Conservation (phyloP, 2,113 vertebrate genomes). For the Oophaga pumilio region DNA sequence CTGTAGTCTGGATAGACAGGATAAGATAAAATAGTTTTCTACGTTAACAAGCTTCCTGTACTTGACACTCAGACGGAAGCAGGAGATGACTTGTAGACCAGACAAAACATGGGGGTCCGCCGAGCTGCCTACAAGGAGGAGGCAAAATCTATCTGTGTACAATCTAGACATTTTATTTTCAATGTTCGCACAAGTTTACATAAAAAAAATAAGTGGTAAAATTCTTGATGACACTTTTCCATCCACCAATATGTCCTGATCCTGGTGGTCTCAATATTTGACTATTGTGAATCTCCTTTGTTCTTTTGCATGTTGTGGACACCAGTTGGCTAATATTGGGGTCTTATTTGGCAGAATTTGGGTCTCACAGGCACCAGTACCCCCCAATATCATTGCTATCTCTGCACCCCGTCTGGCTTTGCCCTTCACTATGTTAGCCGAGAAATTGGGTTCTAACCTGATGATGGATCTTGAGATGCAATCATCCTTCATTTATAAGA, state of each 20-base stretch:
- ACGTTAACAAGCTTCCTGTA: not conserved
- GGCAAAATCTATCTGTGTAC: not conserved
- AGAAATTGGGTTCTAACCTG: not conserved
- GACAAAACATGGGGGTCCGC: constrained; percentile 5
- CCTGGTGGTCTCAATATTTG: not conserved
- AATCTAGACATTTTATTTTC: no score
- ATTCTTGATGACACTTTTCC: no score
- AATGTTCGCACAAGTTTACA: no score
- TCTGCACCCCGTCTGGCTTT: no score
- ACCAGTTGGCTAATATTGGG: no score
- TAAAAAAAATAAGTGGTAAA: no score
- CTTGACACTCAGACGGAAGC: not conserved
- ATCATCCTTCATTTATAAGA: not conserved
- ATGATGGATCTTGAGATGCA: not conserved
- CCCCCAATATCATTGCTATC: no score
- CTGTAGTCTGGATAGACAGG: not conserved
- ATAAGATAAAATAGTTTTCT: constrained; percentile 8
- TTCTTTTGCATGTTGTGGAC: no score
- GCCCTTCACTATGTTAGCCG: no score
- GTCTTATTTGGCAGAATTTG: no score
- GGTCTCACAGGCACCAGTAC: no score
- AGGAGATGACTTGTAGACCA: not conserved
- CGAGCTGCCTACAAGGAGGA: not conserved
- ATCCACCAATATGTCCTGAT: not conserved
- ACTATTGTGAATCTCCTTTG: no score